A percentile compares a stretch with the other conserved stretches of the same genome.
These are phyloP conservation scores for Phaethornis superciliosus DNA, from an alignment of 2,113 vertebrate genomes.

Conservation along the genomic window DNA sequence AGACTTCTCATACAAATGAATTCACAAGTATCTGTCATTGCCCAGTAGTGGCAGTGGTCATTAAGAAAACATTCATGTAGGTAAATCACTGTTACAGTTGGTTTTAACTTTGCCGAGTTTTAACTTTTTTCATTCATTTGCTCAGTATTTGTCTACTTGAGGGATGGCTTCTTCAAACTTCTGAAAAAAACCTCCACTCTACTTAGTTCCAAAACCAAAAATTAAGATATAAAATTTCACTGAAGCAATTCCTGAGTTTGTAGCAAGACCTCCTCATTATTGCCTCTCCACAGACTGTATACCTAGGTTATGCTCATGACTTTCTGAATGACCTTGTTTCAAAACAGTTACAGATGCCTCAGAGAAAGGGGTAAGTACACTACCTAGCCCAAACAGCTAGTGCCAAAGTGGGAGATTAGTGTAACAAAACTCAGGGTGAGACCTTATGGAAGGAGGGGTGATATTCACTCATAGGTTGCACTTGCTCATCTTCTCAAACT, in stretches of 20 bases:
- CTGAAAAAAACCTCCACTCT: too few species aligned
- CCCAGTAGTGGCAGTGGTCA: too few species aligned
- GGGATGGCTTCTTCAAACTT: too few species aligned
- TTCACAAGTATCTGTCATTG: too few species aligned
- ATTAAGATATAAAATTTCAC: not conserved
- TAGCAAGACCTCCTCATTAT: not conserved
- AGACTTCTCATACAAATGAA: too few species aligned
- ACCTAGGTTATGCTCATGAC: not conserved
- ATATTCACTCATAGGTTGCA: not conserved
- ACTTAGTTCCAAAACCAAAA: too few species aligned
- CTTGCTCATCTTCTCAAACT: not conserved
- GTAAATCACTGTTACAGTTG: too few species aligned
- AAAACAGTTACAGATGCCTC: not conserved
- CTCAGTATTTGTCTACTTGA: too few species aligned
- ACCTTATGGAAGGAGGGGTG: not conserved
- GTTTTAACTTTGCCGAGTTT: too few species aligned
- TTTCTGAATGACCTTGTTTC: not conserved
- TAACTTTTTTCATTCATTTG: too few species aligned
- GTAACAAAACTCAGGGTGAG: not conserved
- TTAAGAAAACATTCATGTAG: too few species aligned
- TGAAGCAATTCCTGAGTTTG: not conserved
- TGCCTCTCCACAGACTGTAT: not conserved
- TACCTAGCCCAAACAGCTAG: not conserved
- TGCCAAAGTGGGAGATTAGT: not conserved
- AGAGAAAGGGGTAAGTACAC: not conserved